Base-by-base conservation (phyloP, 2,113 vertebrate genomes). In the Chitala chitala region DNA sequence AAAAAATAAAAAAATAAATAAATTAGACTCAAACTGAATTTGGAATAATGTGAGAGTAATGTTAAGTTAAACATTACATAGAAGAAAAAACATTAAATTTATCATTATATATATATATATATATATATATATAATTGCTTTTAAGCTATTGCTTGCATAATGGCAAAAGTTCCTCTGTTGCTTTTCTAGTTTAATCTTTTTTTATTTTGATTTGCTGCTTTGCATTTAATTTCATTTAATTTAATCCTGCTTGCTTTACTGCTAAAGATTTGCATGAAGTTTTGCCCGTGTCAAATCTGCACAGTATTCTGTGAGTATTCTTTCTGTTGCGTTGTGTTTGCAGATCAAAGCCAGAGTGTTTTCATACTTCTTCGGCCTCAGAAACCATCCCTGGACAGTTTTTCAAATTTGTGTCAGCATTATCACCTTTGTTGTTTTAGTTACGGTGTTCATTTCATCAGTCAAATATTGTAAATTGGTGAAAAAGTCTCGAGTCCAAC, bases 311-410 rank as follows among this genome's bases (percentile, higher is more conserved):
- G 36, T 51, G 54, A 44, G 56, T 70, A 26, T 56, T 71, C 63
- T 74, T 79, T 86, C 78, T 88, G 79, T 90, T 85, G 87, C 88
- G 80, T 89, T 85, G 83, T 89, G 83, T 78, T 93, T 94, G 86
- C 92, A 95, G 93, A 91, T 94, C 91, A 94, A 92, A 90, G 89
- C 89, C 82, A 90, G 90, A 88, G 81, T 95, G 85, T 81, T 91
- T 84, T 84, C 93, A 77, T 94, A 94, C 92, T 85, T 94, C 89
- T 89, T 91, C 90, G 89, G 90, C 87, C 93, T 94, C 86, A 93
- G 88, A 88, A 93, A 87, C 78, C 90, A 81, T 80, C 93, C 92
- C 0, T 90, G 93, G 91, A 92, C 88, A 71, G 85, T 95, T 87
- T 91, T 93, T 80, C 91, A 91, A 79, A 94, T 95, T 90, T 94